Conservation (phyloP, 2,888 invertebrate genomes). For the Drosophila quasianomalipes region DNA sequence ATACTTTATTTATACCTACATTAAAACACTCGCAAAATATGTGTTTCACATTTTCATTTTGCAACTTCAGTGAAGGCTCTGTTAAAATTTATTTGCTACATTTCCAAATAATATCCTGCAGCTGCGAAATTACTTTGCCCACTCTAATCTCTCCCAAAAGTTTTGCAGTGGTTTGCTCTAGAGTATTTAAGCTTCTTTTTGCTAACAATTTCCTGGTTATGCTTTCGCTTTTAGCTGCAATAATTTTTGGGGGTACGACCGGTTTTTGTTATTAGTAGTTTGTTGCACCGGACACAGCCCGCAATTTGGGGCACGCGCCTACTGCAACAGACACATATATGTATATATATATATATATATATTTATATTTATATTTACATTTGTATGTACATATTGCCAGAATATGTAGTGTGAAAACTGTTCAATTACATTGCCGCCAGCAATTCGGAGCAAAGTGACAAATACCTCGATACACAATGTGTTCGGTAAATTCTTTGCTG, state of each 20-base stretch:
- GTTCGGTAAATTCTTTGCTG: conserved; percentile 77
- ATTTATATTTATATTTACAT: neutral
- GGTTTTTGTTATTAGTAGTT: conserved; percentile 39
- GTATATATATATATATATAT: no score
- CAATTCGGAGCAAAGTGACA: conserved; percentile 73
- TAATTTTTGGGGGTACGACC: conserved; percentile 21
- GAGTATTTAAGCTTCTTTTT: conserved; percentile 35
- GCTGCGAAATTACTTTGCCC: neutral
- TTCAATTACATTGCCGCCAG: conserved; percentile 71
- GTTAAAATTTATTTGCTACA: neutral
- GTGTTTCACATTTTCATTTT: no score
- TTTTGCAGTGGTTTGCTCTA: conserved; percentile 1
- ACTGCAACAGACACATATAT: conserved; percentile 43
- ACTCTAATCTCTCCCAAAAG: conserved; percentile 2
- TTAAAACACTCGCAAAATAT: neutral
- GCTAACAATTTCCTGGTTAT: conserved; percentile 22
- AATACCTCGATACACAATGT: conserved; percentile 76
- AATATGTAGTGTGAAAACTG: conserved; percentile 74
- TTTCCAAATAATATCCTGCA: neutral
- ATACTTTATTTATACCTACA: neutral
- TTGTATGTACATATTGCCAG: neutral
- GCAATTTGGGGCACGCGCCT: conserved; percentile 80
- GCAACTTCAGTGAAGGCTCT: neutral
- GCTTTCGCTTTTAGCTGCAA: conserved; percentile 39
- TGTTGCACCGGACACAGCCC: conserved; percentile 65